phyloP scores from a whole-genome alignment of 2,888 invertebrate species.

The Diadegma fenestrale region DNA sequence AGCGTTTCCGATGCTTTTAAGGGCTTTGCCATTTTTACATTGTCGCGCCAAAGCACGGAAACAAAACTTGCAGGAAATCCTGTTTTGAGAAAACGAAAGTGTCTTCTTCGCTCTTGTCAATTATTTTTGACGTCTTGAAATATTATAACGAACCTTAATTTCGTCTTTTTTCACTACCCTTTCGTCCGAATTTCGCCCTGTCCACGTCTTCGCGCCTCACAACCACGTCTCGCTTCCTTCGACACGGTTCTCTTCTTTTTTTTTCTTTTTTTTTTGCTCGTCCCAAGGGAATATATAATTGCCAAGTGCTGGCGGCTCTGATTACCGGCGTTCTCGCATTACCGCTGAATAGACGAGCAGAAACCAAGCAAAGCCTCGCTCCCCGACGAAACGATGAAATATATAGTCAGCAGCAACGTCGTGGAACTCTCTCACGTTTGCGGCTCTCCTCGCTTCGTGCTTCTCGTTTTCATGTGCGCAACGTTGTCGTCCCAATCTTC shows the following conservation, averaged over 20 bases:
- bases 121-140: neutral
- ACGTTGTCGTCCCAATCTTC: conserved; percentile 9
- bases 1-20: neutral
- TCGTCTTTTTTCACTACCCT: neutral
- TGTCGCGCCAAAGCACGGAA: neutral
- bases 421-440: conserved; percentile 66
- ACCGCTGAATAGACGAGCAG: conserved; percentile 73
- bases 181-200: neutral
- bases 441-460: conserved; percentile 25
- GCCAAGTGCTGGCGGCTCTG: conserved; percentile 78
- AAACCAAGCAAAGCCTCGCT: conserved; percentile 29
- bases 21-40: neutral
- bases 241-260: conserved; percentile 36
- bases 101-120: neutral
- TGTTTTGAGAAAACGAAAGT: neutral
- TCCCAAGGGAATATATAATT: conserved; percentile 75
- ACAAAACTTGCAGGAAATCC: neutral
- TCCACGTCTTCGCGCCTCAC: neutral
- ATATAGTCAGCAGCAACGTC: conserved; percentile 58
- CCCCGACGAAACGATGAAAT: conserved; percentile 54
- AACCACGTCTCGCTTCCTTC: conserved; percentile 6
- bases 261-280: conserved; percentile 31
- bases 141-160: neutral
- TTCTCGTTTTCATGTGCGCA: neutral
- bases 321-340: conserved; percentile 81